These are phyloP conservation scores for Anthopleura xanthogrammica DNA, from an alignment of 92 coral and sea anemone species.

Conservation along the genomic window DNA sequence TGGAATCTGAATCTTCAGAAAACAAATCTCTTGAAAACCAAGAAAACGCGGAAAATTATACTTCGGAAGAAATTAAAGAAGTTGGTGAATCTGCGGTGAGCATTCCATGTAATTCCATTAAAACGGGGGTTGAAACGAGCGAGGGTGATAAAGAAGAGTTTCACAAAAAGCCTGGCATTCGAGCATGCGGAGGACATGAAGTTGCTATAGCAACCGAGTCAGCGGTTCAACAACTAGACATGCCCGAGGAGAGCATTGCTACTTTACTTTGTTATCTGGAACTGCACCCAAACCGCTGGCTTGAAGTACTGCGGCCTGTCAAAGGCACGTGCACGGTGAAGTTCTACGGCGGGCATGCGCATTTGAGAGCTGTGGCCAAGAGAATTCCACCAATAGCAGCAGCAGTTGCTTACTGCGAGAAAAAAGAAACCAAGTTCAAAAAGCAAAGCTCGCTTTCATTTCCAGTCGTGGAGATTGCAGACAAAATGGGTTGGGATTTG, in stretches of 20 bases:
- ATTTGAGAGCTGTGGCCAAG: constrained; percentile 78
- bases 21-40: not conserved
- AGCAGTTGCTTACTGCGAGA: constrained; percentile 67
- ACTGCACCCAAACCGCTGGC: constrained; percentile 84
- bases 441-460: constrained; percentile 67
- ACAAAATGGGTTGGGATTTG: constrained; percentile 97
- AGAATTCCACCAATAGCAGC: constrained; percentile 92
- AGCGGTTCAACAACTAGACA: constrained; percentile 85
- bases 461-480: constrained; percentile 88
- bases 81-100: not conserved
- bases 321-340: constrained; percentile 88
- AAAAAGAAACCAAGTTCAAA: constrained; percentile 46
- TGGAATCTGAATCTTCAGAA: not conserved
- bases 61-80: not conserved
- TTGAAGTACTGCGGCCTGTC: constrained; percentile 78
- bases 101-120: not conserved
- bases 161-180: not conserved
- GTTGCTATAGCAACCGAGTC: constrained; percentile 84
- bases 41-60: not conserved
- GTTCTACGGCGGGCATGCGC: constrained; percentile 92
- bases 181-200: constrained; percentile 94
- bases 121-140: not conserved
- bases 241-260: constrained; percentile 89
- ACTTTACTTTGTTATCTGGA: constrained; percentile 92
- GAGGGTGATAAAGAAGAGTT: not conserved